Evolutionary conservation across 2,888 invertebrate species (phyloP), one percentile per base, ranked within the genome.

Genomic region (Sicus ferrugineus): DNA sequence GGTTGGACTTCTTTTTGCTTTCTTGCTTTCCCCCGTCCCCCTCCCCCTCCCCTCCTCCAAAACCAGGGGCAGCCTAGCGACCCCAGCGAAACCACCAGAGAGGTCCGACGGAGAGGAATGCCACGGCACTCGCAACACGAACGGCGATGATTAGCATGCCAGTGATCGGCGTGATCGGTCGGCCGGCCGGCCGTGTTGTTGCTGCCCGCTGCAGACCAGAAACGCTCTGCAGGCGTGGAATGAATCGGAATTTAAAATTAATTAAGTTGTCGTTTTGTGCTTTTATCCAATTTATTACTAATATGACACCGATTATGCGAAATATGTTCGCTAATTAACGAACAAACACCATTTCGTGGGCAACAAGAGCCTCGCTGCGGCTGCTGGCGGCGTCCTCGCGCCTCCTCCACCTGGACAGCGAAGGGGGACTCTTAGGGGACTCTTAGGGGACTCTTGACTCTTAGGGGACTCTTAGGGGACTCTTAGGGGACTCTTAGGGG

Each of bases 321-420:
- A 82, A 83, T 83, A 83, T 84, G 83, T 83, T 84, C 82, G 80
- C 83, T 84, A 84, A 84, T 84, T 84, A 84, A 83, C 83, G 83
- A 80, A 80, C 82, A 81, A 82, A 83, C 82, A 82, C 81, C 79
- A 75, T 76, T 75, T 75, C 74, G 73, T 54, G 46, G 48, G 48
- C 59, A 48, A 28, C 16, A 26, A 14, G 72, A 38, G 30, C 31
- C 21, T 42, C 28, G 38, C 42, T 52, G 50, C 19, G 62, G 28
- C 67, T 16, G n/a, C 26, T 56, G 50, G 4, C 50, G 21, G 9
- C 16, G 38, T 21, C 30, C 6, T 42, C 26, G n/a, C 34, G 16
- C n/a, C n/a, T n/a, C n/a, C n/a, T n/a, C n/a, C n/a, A n/a, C n/a
- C n/a, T n/a, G n/a, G n/a, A n/a, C n/a, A n/a, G n/a, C n/a, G n/a